These are phyloP conservation scores for Arbacia lixula DNA, from an alignment of 53 echinoderm and acorn worm species.

Conservation along the genomic window DNA sequence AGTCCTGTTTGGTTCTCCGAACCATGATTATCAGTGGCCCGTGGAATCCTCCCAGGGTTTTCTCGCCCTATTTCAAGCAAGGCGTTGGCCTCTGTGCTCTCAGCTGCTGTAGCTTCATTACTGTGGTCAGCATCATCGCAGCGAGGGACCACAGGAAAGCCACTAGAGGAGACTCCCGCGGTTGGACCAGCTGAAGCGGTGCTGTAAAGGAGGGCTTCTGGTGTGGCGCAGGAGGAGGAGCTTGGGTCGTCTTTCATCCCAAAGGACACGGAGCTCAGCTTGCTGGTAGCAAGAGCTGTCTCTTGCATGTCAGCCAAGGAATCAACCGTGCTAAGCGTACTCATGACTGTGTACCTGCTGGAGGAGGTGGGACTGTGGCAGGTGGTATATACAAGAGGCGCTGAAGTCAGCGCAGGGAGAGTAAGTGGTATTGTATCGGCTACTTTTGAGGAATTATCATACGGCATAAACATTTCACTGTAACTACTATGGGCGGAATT, in stretches of 20 bases:
- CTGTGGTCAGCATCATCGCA: slow-evolving; percentile 12
- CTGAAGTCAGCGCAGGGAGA: slow-evolving; percentile 54
- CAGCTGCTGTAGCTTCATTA: slow-evolving; percentile 38
- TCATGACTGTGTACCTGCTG: slow-evolving; percentile 75
- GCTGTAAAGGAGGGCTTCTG: slow-evolving; percentile 27
- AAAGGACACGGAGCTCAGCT: slow-evolving; percentile 74
- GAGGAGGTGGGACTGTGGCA: slow-evolving; percentile 59
- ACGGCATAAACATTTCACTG: slow-evolving; percentile 50
- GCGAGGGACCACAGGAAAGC: not conserved
- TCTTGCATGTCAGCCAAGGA: slow-evolving; percentile 85
- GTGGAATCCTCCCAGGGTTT: too few species aligned
- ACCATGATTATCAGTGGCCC: too few species aligned
- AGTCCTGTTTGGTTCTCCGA: too few species aligned
- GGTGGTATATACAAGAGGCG: slow-evolving; percentile 47
- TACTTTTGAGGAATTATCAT: slow-evolving; percentile 37
- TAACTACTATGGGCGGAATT: slow-evolving; percentile 62
- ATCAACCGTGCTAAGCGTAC: slow-evolving; percentile 71
- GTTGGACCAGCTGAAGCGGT: not conserved
- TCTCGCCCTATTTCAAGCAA: too few species aligned
- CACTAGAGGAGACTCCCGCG: not conserved
- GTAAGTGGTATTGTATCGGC: slow-evolving; percentile 35
- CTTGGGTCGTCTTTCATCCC: slow-evolving; percentile 63
- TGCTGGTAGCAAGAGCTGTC: slow-evolving; percentile 87
- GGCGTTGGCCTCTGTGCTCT: not conserved
- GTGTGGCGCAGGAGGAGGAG: slow-evolving; percentile 9